phyloP scores from a whole-genome alignment of 2,113 vertebrate genomes.

The Alethe diademata region DNA sequence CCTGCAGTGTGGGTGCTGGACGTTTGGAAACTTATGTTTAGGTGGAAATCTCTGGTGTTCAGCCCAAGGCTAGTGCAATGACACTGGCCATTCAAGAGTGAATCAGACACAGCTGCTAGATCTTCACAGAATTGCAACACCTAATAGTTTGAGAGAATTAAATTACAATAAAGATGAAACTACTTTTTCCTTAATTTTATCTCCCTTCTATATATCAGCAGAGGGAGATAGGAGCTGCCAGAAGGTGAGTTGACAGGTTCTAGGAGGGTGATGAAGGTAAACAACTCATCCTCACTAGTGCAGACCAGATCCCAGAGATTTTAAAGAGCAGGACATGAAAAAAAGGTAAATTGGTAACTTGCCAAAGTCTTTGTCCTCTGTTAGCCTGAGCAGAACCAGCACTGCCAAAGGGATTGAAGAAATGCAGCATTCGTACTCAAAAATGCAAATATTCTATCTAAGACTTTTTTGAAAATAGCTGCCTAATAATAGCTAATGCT shows the following conservation, averaged over 20 bases:
- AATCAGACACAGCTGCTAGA: not conserved
- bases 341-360: not conserved
- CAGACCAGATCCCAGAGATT: not conserved
- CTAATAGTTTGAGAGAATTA: not conserved
- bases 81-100: not conserved
- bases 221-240: not conserved
- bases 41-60: not conserved
- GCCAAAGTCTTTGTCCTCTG: not conserved
- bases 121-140: not conserved
- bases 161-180: not conserved
- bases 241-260: not conserved
- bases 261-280: not conserved
- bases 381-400: not conserved
- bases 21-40: not conserved
- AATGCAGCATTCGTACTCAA: not conserved
- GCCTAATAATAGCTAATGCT: not conserved
- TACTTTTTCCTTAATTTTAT: not conserved
- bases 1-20: not conserved
- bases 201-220: not conserved
- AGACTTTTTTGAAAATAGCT: not conserved
- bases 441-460: not conserved
- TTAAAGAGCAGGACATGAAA: not conserved
- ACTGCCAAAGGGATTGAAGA: not conserved
- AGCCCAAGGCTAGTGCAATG: not conserved
- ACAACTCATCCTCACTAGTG: not conserved